Conservation (phyloP, 1,140 invertebrate species). For the Oppia nitens region DNA sequence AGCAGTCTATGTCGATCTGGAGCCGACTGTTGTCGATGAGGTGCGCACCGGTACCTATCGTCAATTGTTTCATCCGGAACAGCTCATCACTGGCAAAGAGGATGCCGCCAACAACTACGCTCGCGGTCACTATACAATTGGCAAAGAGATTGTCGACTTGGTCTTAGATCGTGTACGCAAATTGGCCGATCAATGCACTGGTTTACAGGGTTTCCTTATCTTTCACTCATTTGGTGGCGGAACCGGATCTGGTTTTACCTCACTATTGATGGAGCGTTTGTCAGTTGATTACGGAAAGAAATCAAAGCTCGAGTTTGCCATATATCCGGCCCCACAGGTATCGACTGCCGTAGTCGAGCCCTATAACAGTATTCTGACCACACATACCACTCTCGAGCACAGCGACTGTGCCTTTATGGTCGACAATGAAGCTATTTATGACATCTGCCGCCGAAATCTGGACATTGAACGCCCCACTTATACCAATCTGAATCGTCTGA, state of each 20-base stretch:
- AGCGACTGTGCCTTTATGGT: conserved; percentile 60
- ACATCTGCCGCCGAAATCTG: conserved; percentile 46
- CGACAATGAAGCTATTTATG: conserved; percentile 54
- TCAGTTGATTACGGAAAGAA: conserved; percentile 49
- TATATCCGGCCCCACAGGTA: conserved; percentile 60
- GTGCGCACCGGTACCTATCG: conserved; percentile 45
- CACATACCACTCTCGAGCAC: conserved; percentile 58
- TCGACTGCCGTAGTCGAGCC: conserved; percentile 63
- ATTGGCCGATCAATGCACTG: conserved; percentile 24
- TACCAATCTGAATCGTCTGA: conserved; percentile 37
- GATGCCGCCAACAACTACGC: conserved; percentile 44
- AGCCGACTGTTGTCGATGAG: conserved; percentile 68
- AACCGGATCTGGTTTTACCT: conserved; percentile 52
- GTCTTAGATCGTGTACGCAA: conserved; percentile 46
- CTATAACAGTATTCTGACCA: conserved; percentile 65
- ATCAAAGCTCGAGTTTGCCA: conserved; percentile 52
- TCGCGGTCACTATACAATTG: conserved; percentile 40
- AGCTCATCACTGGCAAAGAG: conserved; percentile 45
- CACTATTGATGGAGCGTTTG: conserved; percentile 50
- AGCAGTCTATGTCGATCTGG: conserved; percentile 65
- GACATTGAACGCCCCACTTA: conserved; percentile 43
- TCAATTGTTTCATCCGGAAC: conserved; percentile 49
- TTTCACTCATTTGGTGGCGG: conserved; percentile 41
- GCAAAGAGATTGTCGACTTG: conserved; percentile 48
- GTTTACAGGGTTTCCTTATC: conserved; percentile 34